Evolutionary conservation across 2,797 vertebrate genomes (phyloP).

Genomic region (Limosa lapponica): DNA sequence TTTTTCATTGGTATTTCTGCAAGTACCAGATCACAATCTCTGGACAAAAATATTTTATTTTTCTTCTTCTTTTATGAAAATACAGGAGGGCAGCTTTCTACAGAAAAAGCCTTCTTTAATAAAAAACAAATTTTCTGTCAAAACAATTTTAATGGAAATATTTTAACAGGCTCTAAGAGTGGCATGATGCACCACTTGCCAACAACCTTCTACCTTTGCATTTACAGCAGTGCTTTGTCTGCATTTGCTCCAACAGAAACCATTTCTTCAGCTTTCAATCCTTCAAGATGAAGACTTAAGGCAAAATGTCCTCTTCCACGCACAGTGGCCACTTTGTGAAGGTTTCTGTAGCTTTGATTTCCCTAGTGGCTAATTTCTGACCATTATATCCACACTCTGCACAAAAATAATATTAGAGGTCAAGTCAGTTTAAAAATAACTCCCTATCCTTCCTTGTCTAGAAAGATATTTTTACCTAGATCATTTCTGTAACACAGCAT

Average conservation of each 20-base stretch:
- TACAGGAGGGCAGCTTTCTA: neutral
- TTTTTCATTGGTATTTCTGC: neutral
- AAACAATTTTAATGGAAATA: neutral
- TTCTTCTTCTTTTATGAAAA: neutral
- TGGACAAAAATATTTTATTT: neutral
- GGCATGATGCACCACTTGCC: neutral
- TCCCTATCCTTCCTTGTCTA: neutral
- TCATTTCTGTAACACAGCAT: neutral
- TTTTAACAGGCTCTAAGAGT: neutral
- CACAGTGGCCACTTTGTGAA: neutral
- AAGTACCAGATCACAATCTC: neutral
- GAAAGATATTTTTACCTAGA: neutral
- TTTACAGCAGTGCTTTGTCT: neutral
- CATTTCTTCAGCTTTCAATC: neutral
- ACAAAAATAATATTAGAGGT: neutral
- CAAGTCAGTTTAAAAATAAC: neutral
- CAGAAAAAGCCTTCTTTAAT: neutral
- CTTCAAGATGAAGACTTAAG: neutral
- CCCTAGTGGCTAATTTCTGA: neutral
- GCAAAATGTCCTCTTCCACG: neutral
- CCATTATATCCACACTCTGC: neutral
- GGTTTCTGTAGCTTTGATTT: neutral
- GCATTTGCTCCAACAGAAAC: neutral
- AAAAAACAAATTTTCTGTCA: neutral
- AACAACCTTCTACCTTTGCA: neutral